Base-by-base conservation (phyloP, 2,113 vertebrate species). In the Tonatia bakeri region DNA sequence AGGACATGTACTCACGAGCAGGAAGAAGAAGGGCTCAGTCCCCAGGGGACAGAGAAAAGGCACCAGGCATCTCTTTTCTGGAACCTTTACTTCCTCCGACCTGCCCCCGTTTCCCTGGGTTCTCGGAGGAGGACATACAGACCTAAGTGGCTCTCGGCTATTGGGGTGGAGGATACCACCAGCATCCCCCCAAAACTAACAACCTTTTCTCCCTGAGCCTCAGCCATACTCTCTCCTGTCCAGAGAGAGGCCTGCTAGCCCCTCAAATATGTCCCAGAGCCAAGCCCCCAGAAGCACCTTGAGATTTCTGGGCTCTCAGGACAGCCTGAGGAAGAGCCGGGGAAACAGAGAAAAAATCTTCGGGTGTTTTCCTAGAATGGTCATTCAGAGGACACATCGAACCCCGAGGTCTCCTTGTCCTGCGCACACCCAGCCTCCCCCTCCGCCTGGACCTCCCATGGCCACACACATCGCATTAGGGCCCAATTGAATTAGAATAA, bases 401-500 rank as follows among this genome's bases (percentile, higher is more conserved):
- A 90, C 59, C 64, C 85, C 50, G 91, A 47, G 15, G 50, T 9
- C 79, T 40, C 92, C 64, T 87, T 26, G 69, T 70, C 75, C 94
- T 61, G 61, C 77, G 38, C 43, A n/a, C 14, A 54, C 45, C 61
- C 36, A 1, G 52, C 67, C 79, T 94, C 73, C 94, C 94, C 81
- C 93, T 94, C 96, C 5, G 1, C 90, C 20, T 5, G 76, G 77
- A 95, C 88, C 67, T 94, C 94, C 38, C 59, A 20, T 88, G 52
- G 8, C 90, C 93, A 85, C 33, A 14, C 8, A 87, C 20, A 31
- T 76, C 7, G 10, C 95, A 87, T 96, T 94, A 97, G 87, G 80
- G 45, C 84, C 87, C 97, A 96, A 97, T 97, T 96, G 87, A 97
- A 98, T 98, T 98, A 97, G 80, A 97, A 96, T 95, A 97, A 98